phyloP scores from a whole-genome alignment of 92 coral and sea anemone genomes.

The Porites evermanni region DNA sequence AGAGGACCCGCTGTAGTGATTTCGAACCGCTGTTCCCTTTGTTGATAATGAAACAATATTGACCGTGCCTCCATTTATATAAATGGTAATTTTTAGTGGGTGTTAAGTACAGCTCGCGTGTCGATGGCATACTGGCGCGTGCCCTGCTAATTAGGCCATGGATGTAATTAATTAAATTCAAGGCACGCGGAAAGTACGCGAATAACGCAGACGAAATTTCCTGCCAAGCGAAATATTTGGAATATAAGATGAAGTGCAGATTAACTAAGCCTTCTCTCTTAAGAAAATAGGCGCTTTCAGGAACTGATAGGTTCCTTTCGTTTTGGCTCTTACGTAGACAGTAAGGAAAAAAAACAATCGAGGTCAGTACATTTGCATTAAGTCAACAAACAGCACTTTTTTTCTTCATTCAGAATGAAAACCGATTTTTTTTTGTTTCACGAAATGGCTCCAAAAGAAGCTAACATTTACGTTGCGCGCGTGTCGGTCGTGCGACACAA shows the following conservation, averaged over 20 bases:
- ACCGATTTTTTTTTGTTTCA: slow-evolving; percentile 7
- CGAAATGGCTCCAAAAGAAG: no score
- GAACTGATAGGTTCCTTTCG: no score
- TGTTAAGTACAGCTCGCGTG: neutral
- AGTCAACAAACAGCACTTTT: slow-evolving; percentile 49
- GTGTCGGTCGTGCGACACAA: slow-evolving; percentile 73
- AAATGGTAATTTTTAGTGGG: slow-evolving; percentile 26
- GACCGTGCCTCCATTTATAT: slow-evolving; percentile 37
- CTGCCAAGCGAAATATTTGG: slow-evolving; percentile 17
- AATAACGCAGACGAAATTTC: neutral
- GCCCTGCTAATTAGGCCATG: slow-evolving; percentile 66
- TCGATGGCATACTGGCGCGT: slow-evolving; percentile 69
- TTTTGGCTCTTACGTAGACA: slow-evolving; percentile 26
- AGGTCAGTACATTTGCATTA: slow-evolving; percentile 26
- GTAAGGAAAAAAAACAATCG: slow-evolving; percentile 25
- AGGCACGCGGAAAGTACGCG: slow-evolving; percentile 65
- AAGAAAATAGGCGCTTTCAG: slow-evolving; percentile 4
- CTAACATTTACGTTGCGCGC: neutral
- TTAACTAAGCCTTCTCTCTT: neutral
- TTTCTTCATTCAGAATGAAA: slow-evolving; percentile 18
- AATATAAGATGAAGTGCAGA: neutral
- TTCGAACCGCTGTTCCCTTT: slow-evolving; percentile 25
- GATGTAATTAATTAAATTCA: slow-evolving; percentile 25
- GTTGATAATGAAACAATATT: slow-evolving; percentile 27
- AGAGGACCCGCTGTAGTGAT: slow-evolving; percentile 41